phyloP scores from a whole-genome alignment of 2,888 invertebrate species.

The Nemotelus pantherinus region DNA sequence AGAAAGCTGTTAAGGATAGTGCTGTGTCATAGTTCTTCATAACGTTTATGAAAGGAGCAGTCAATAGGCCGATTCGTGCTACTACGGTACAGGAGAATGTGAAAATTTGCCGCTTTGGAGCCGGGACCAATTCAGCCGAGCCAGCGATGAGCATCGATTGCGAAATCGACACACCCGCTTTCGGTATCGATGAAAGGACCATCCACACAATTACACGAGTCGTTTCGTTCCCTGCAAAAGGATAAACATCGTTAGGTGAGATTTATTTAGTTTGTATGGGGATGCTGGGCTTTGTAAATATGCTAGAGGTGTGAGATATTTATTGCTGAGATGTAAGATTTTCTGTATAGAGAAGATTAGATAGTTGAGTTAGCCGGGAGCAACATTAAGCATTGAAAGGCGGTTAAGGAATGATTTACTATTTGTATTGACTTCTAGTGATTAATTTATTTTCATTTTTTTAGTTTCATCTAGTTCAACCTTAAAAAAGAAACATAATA shows the following conservation, averaged over 20 bases:
- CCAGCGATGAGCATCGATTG: conserved; percentile 64
- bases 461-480: too few relatives aligned
- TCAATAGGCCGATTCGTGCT: conserved; percentile 62
- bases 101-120: conserved; percentile 60
- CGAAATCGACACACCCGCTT: conserved; percentile 63
- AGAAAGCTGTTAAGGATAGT: conserved; percentile 61
- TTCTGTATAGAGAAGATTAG: too few relatives aligned
- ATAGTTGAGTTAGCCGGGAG: too few relatives aligned
- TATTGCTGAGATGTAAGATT: too few relatives aligned
- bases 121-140: conserved; percentile 62
- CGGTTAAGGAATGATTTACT: too few relatives aligned
- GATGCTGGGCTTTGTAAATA: conserved; percentile 22
- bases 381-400: too few relatives aligned
- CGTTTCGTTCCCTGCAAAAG: conserved; percentile 58
- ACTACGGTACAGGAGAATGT: conserved; percentile 63
- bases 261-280: not conserved
- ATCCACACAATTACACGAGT: conserved; percentile 61
- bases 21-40: conserved; percentile 60
- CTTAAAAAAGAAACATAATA: too few relatives aligned
- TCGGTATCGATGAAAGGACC: conserved; percentile 63
- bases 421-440: too few relatives aligned
- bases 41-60: conserved; percentile 64
- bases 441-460: too few relatives aligned
- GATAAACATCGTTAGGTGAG: not conserved
- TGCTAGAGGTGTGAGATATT: too few relatives aligned